phyloP scores from a whole-genome alignment of 2,113 vertebrate species.

The Thunnus thynnus region DNA sequence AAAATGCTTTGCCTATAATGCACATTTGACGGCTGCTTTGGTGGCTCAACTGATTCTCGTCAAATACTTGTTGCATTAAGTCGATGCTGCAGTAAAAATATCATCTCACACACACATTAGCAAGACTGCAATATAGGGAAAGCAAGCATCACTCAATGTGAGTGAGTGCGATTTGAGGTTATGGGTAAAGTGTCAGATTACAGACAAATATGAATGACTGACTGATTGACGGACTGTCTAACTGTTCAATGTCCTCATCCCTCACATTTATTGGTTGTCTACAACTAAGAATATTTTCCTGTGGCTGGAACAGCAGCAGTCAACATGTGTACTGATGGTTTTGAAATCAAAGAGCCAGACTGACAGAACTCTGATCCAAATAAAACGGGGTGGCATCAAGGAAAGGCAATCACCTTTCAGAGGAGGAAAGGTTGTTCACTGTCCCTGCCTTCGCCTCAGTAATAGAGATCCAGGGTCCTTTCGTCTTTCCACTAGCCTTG shows the following conservation, averaged over 20 bases:
- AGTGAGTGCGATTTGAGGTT: slow-evolving; percentile 32
- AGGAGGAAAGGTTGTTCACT: background rate
- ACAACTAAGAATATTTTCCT: slow-evolving; percentile 28
- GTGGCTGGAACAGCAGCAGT: slow-evolving; percentile 27
- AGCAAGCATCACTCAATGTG: slow-evolving; percentile 38
- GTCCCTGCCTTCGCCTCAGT: background rate
- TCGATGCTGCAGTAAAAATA: slow-evolving; percentile 10
- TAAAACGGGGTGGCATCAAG: slow-evolving; percentile 2
- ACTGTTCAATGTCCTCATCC: slow-evolving; percentile 39
- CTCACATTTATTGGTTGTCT: slow-evolving; percentile 26
- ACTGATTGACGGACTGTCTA: slow-evolving; percentile 43
- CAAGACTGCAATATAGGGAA: slow-evolving; percentile 8
- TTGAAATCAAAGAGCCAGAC: slow-evolving; percentile 34
- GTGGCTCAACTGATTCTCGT: background rate
- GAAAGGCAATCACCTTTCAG: slow-evolving; percentile 14
- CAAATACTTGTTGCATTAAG: background rate
- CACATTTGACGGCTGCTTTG: background rate
- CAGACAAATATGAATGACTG: slow-evolving; percentile 16
- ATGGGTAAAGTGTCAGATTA: slow-evolving; percentile 50
- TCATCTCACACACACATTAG: slow-evolving; percentile 24
- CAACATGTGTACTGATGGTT: slow-evolving; percentile 21
- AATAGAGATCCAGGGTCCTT: background rate
- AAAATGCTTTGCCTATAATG: background rate
- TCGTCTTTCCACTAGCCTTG: background rate
- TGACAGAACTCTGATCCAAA: slow-evolving; percentile 35